Conservation (phyloP, 2,888 invertebrate species). For the Onchidella celtica region DNA sequence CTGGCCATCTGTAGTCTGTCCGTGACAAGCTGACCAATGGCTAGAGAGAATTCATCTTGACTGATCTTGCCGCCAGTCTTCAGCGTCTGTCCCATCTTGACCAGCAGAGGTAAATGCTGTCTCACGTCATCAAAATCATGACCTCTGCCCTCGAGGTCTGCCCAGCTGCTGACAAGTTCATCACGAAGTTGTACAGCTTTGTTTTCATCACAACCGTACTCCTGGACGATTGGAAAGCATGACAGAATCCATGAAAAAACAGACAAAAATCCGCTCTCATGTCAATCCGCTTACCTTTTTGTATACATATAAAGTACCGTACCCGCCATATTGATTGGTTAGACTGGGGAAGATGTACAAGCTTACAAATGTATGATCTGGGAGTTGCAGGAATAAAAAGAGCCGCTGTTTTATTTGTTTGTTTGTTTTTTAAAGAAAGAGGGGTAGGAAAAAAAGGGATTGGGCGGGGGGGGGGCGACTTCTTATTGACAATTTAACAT, state of each 20-base stretch:
- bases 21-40: conserved; percentile 60
- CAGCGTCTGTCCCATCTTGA: conserved; percentile 57
- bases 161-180: conserved; percentile 66
- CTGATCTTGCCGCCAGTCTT: conserved; percentile 57
- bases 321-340: too few species aligned
- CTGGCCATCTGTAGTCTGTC: conserved; percentile 58
- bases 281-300: too few species aligned
- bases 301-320: too few species aligned
- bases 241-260: conserved; percentile 7
- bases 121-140: conserved; percentile 41
- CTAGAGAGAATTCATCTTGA: conserved; percentile 64
- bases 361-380: too few species aligned
- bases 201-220: conserved; percentile 58
- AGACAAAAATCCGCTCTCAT: neutral
- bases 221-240: conserved; percentile 31
- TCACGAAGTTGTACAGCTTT: conserved; percentile 58
- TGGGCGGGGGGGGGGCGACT: too few species aligned
- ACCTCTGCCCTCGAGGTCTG: conserved; percentile 45
- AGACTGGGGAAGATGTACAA: too few species aligned
- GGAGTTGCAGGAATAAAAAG: too few species aligned
- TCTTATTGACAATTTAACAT: too few species aligned
- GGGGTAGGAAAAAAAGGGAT: too few species aligned
- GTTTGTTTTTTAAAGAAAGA: too few species aligned
- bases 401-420: too few species aligned
- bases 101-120: conserved; percentile 50